Conservation (phyloP, 2,797 vertebrate genomes). For the Melanotaenia maccullochi region DNA sequence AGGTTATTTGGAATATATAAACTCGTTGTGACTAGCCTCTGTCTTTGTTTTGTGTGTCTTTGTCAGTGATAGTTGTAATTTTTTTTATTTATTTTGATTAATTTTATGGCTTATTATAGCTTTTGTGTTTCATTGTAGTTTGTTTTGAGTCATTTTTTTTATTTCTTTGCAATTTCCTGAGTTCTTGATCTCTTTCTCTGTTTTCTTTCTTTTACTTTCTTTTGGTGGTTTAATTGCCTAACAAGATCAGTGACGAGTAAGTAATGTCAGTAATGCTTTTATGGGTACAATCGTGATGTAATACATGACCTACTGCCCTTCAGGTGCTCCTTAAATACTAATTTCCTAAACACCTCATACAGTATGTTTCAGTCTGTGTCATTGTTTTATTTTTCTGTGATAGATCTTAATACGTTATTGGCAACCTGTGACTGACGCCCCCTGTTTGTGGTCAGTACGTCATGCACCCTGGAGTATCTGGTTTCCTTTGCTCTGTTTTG, state of each 20-base stretch:
- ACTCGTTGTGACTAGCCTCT: not conserved
- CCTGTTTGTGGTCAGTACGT: slow-evolving; percentile 88
- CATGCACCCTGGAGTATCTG: slow-evolving; percentile 87
- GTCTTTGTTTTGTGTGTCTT: not conserved
- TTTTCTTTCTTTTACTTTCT: not conserved
- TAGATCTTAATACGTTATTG: slow-evolving; percentile 89
- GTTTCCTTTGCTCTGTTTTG: slow-evolving; percentile 90
- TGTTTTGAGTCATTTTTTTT: not conserved
- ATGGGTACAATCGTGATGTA: not conserved
- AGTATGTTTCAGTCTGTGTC: not conserved
- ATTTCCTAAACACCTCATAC: not conserved
- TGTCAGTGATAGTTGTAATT: not conserved
- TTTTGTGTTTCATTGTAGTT: not conserved
- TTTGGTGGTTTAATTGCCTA: not conserved
- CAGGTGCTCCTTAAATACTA: not conserved
- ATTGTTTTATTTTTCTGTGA: not conserved
- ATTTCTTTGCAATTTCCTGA: not conserved
- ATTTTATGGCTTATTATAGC: too few relatives aligned
- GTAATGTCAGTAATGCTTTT: not conserved
- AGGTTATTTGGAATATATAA: not conserved
- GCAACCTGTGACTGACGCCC: slow-evolving; percentile 86
- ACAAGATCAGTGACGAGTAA: not conserved
- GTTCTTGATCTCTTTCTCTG: not conserved
- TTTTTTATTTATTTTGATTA: too few relatives aligned
- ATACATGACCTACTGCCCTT: not conserved